Conservation (phyloP, 2,113 vertebrate genomes). For the Chloebia gouldiae region DNA sequence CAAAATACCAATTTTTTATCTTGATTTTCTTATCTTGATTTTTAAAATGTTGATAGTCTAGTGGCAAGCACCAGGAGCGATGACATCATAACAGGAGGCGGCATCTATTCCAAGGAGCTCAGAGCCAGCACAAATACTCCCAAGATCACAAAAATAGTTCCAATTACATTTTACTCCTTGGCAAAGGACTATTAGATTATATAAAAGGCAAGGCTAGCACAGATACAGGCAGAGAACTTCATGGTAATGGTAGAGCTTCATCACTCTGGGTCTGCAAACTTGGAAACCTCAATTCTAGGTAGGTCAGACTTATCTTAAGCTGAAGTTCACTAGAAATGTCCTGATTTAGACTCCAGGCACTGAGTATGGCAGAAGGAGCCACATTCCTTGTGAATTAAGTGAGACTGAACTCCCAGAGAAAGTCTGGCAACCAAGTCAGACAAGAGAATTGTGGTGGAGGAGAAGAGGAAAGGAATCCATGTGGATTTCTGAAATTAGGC, state of each 20-base stretch:
- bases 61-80: neutral
- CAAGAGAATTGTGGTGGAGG: neutral
- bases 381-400: neutral
- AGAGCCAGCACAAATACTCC: constrained; percentile 47
- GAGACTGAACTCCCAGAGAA: neutral
- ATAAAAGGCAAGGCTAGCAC: constrained; percentile 30
- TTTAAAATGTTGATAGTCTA: neutral
- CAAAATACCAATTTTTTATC: neutral
- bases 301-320: neutral
- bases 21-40: neutral
- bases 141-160: constrained; percentile 43
- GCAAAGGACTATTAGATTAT: constrained; percentile 28
- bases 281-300: neutral
- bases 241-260: neutral
- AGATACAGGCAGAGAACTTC: neutral
- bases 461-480: neutral
- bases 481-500: neutral
- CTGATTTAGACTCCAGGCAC: neutral
- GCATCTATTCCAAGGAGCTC: constrained; percentile 52
- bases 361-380: neutral
- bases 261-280: neutral
- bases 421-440: neutral
- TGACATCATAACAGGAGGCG: constrained; percentile 56
- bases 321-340: neutral
- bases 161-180: constrained; percentile 32